These are phyloP conservation scores for Peromyscus eremicus DNA, from an alignment of 2,797 vertebrate species.

Conservation along the genomic window DNA sequence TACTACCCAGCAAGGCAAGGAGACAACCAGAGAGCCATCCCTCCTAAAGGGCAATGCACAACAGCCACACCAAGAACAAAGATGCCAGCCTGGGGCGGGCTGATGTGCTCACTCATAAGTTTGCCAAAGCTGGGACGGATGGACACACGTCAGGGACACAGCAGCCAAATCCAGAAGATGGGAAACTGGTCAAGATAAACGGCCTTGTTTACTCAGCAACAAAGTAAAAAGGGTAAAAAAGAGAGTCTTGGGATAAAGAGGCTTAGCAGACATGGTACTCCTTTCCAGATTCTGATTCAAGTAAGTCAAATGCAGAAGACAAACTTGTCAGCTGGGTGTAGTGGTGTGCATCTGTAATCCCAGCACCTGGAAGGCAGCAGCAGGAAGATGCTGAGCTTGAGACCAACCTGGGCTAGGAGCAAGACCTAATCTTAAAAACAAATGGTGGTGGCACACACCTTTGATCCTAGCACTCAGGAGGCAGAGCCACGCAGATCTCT, in stretches of 20 bases:
- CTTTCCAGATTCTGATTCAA: neutral
- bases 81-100: neutral
- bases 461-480: too few species aligned
- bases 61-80: neutral
- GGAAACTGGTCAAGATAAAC: neutral
- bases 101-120: neutral
- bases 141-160: neutral
- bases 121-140: neutral
- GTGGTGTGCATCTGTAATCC: too few species aligned
- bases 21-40: neutral
- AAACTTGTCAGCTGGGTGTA: neutral
- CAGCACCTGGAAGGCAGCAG: too few species aligned
- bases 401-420: too few species aligned
- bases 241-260: neutral
- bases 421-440: too few species aligned
- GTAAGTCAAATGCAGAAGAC: neutral
- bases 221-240: neutral
- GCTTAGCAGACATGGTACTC: neutral
- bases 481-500: too few species aligned
- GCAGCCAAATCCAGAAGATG: constrained; percentile 7
- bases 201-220: neutral
- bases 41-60: neutral
- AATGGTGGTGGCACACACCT: too few species aligned
- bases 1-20: neutral
- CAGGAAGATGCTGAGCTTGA: too few species aligned